A percentile compares a stretch with the other conserved stretches of the same genome.
phyloP scores from a whole-genome alignment of 2,797 vertebrate species.

The Acipenser ruthenus region DNA sequence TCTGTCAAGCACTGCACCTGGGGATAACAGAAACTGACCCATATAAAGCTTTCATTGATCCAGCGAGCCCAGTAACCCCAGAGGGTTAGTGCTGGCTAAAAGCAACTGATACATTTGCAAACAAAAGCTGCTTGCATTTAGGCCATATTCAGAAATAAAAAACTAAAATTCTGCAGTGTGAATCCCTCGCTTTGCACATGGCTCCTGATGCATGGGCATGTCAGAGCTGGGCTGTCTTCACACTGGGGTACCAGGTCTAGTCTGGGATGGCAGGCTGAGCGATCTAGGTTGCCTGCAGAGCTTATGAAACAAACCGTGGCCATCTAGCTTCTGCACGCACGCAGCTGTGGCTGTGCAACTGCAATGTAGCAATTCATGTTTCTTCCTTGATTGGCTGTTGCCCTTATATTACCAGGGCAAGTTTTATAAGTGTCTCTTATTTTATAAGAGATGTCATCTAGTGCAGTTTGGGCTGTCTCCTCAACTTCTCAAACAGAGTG shows the following conservation, averaged over 20 bases:
- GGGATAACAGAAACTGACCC: slow-evolving; percentile 45
- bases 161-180: background rate
- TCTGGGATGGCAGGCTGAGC: background rate
- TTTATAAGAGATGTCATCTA: too few species aligned
- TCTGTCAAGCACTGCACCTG: slow-evolving; percentile 27
- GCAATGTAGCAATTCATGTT: too few species aligned
- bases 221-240: background rate
- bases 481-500: too few species aligned
- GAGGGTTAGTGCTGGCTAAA: slow-evolving; percentile 34
- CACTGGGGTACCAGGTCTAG: background rate
- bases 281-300: background rate
- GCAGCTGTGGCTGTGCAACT: background rate
- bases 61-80: slow-evolving; percentile 31
- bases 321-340: background rate
- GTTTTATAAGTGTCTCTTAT: too few species aligned
- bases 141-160: slow-evolving; percentile 15
- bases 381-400: too few species aligned
- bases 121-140: slow-evolving; percentile 26
- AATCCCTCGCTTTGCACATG: background rate
- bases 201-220: background rate
- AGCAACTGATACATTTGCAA: slow-evolving; percentile 34
- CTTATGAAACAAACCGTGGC: background rate
- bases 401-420: too few species aligned
- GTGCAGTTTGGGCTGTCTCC: too few species aligned
- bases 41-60: slow-evolving; percentile 51